Evolutionary conservation across 1,140 invertebrate species (phyloP), one percentile per base, ranked within the genome.

Genomic region (Bicyclus anynana): DNA sequence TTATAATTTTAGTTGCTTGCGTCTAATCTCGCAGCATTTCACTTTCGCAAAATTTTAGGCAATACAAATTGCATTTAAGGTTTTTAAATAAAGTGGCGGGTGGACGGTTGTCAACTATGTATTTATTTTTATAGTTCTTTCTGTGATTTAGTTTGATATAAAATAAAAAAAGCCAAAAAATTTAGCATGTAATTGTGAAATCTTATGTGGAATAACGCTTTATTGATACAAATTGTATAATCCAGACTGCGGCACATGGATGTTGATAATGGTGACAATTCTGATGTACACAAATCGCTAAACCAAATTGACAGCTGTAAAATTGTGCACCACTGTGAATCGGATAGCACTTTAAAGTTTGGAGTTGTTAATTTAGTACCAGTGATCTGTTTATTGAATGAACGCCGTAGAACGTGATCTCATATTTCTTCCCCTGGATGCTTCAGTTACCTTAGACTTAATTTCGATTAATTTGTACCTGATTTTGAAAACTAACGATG

Each of bases 381-480:
- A 23, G 29, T 12, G 29, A 33, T 33, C 12, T 33, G 7, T 33
- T 33, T 33, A 33, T 23, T 7, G 7, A 23, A 23, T 23, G 2
- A 23, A 7, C 23, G 7, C 23, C 23, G n/a, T 33, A 12, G 59
- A 79, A 72, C 74, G 62, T 71, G 84, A 87, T 87, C 84, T 87
- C 84, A 84, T 73, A 72, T 47, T 72, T 72, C 76, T 80, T 84
- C 79, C 80, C 79, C 67, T 77, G 69, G 67, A 74, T 77, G 68
- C 53, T 84, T 82, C 72, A 81, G 81, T 87, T 87, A 87, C 84
- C 84, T 84, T 84, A 84, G 81, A 72, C 52, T 76, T 87, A 82
- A 79, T 84, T 87, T 84, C 62, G 67, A 72, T 83, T 86, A 66
- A 83, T 87, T 85, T 84, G 84, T 87, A 87, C 84, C 84, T 87